phyloP scores from a whole-genome alignment of 2,113 vertebrate species.

The Corythornis vintsioides region DNA sequence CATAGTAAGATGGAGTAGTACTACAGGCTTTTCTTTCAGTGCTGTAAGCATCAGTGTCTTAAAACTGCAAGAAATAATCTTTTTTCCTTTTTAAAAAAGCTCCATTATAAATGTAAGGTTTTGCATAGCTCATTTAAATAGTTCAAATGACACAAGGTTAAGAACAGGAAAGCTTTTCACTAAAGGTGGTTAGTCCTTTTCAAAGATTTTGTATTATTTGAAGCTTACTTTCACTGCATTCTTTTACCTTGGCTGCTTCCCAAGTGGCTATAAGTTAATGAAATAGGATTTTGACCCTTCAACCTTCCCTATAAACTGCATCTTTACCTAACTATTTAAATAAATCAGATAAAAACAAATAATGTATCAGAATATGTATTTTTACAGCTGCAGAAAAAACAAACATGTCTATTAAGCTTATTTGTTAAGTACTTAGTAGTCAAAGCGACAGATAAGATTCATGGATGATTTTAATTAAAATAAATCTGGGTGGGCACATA shows the following conservation, averaged over 20 bases:
- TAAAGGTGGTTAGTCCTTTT: conserved; percentile 58
- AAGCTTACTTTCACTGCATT: conserved; percentile 69
- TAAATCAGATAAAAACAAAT: conserved; percentile 73
- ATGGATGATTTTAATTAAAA: conserved; percentile 73
- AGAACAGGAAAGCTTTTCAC: conserved; percentile 66
- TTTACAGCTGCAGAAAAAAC: conserved; percentile 57
- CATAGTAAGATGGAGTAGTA: background rate
- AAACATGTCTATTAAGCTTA: conserved; percentile 70
- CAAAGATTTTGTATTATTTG: conserved; percentile 65
- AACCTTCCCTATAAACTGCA: conserved; percentile 58
- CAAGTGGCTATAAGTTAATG: conserved; percentile 68
- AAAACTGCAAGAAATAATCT: conserved; percentile 23
- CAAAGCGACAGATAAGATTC: conserved; percentile 58
- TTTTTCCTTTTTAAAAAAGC: background rate
- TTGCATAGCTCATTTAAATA: conserved; percentile 57
- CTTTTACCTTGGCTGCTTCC: conserved; percentile 63
- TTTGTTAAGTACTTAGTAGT: conserved; percentile 70
- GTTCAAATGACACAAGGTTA: conserved; percentile 63
- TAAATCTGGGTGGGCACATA: conserved; percentile 60
- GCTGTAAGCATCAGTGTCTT: conserved; percentile 10
- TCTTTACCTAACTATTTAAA: conserved; percentile 75
- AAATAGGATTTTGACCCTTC: conserved; percentile 69
- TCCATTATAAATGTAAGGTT: conserved; percentile 32
- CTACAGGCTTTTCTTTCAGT: conserved; percentile 19
- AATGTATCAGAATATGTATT: conserved; percentile 51